A percentile compares a stretch with the other conserved stretches of the same genome.
Conservation (phyloP, 1,140 invertebrate species). For the Muscidifurax raptorellus region DNA sequence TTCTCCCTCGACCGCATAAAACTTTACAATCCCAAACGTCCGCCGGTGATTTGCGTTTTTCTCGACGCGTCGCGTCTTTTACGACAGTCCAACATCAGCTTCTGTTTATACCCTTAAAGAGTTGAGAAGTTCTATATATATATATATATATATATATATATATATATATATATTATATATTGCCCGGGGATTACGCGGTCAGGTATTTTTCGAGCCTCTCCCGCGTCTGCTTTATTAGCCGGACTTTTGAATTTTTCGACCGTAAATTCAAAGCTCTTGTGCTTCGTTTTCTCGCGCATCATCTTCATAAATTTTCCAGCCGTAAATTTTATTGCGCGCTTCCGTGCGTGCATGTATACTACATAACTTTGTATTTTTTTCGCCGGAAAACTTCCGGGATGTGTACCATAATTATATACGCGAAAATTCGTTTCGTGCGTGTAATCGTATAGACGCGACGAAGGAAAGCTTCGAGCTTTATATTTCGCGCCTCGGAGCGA, state of each 20-base stretch:
- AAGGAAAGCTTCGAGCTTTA: background rate
- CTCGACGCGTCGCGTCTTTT: background rate
- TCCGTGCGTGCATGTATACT: too few species aligned
- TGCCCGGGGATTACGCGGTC: too few species aligned
- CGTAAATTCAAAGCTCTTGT: background rate
- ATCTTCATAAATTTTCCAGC: background rate
- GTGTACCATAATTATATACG: too few species aligned
- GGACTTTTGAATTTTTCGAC: background rate
- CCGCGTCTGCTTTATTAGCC: background rate
- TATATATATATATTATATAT: too few species aligned
- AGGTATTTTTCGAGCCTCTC: too few species aligned
- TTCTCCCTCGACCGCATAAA: background rate
- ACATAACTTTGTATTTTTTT: background rate
- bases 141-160: too few species aligned
- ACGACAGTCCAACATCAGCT: background rate
- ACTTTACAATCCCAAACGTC: background rate
- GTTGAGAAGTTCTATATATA: too few species aligned
- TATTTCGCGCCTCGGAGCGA: too few species aligned
- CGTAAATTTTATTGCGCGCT: background rate
- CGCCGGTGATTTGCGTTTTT: background rate
- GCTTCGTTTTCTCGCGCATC: background rate
- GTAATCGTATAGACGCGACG: background rate
- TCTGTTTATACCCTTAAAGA: background rate
- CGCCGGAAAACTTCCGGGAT: too few species aligned
- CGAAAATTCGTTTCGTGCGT: background rate